phyloP scores from a whole-genome alignment of 2,888 invertebrate species.

The Nomada fucata region DNA sequence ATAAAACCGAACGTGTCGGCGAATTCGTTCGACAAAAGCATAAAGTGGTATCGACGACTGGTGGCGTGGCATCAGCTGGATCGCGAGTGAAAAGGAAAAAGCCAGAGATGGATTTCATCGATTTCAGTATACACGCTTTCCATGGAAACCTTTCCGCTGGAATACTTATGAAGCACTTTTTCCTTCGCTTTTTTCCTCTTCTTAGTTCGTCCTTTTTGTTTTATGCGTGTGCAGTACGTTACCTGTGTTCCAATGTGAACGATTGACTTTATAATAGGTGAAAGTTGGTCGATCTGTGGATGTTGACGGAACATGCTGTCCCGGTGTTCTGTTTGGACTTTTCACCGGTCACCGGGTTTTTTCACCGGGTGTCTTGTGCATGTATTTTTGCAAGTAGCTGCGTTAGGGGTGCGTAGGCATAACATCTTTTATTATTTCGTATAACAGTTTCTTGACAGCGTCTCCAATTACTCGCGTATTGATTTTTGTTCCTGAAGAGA shows the following conservation, averaged over 20 bases:
- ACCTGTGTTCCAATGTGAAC: background rate
- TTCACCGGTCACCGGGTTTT: no score
- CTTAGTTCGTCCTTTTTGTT: background rate
- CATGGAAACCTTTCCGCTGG: constrained; percentile 30
- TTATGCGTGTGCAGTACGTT: background rate
- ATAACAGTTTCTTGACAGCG: no score
- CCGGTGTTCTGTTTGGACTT: no score
- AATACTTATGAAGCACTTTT: constrained; percentile 49
- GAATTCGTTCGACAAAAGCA: constrained; percentile 40
- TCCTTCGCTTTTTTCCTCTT: background rate
- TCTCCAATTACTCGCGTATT: no score
- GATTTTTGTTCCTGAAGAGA: no score
- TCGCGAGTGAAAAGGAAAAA: constrained; percentile 51
- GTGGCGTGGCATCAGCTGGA: constrained; percentile 45
- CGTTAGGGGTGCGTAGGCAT: no score
- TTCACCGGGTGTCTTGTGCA: no score
- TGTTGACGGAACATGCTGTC: background rate
- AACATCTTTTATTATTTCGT: no score
- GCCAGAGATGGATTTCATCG: constrained; percentile 45
- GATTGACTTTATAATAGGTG: constrained; percentile 4
- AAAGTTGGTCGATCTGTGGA: background rate
- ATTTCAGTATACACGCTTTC: constrained; percentile 42
- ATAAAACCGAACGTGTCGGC: constrained; percentile 44
- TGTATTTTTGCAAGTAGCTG: no score
- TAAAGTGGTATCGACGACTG: background rate